A percentile compares a stretch with the other conserved stretches of the same genome.
These are phyloP conservation scores for Drosophila chauvacae DNA, from an alignment of 1,140 invertebrate species.

Conservation along the genomic window DNA sequence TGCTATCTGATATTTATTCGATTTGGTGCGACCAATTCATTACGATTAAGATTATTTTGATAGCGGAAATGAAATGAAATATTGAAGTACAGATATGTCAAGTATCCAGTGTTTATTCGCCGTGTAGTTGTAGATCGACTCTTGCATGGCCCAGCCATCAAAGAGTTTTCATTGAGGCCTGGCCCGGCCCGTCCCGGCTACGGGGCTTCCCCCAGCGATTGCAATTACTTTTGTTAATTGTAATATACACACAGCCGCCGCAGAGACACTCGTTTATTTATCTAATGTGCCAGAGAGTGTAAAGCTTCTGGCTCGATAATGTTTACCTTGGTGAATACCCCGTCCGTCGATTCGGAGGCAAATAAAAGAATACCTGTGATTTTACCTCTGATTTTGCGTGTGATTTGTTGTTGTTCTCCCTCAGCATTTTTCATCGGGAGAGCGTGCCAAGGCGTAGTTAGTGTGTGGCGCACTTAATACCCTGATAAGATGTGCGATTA, in stretches of 20 bases:
- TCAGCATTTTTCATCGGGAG: slow-evolving; percentile 40
- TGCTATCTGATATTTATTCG: slow-evolving; percentile 33
- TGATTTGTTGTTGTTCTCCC: slow-evolving; percentile 28
- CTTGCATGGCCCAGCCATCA: slow-evolving; percentile 41
- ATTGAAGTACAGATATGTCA: slow-evolving; percentile 12
- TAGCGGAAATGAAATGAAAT: slow-evolving; percentile 29
- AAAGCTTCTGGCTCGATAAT: slow-evolving; percentile 49
- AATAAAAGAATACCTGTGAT: slow-evolving; percentile 61
- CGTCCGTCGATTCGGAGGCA: background rate
- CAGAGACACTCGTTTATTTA: slow-evolving; percentile 53
- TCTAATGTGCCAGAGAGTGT: slow-evolving; percentile 54
- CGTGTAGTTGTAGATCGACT: slow-evolving; percentile 24
- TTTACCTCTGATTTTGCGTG: slow-evolving; percentile 57
- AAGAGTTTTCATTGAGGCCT: slow-evolving; percentile 46
- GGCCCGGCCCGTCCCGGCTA: background rate
- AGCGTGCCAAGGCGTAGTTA: slow-evolving; percentile 73
- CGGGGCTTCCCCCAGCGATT: slow-evolving; percentile 45
- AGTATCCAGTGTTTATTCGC: background rate
- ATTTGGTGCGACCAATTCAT: slow-evolving; percentile 23
- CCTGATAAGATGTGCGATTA: slow-evolving; percentile 76
- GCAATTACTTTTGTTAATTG: slow-evolving; percentile 80
- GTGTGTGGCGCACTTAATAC: slow-evolving; percentile 67
- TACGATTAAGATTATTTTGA: slow-evolving; percentile 24
- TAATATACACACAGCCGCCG: slow-evolving; percentile 45
- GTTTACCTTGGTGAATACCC: slow-evolving; percentile 76